Evolutionary conservation across 2,797 vertebrate genomes (phyloP).

Genomic region (Scolopax rusticola): DNA sequence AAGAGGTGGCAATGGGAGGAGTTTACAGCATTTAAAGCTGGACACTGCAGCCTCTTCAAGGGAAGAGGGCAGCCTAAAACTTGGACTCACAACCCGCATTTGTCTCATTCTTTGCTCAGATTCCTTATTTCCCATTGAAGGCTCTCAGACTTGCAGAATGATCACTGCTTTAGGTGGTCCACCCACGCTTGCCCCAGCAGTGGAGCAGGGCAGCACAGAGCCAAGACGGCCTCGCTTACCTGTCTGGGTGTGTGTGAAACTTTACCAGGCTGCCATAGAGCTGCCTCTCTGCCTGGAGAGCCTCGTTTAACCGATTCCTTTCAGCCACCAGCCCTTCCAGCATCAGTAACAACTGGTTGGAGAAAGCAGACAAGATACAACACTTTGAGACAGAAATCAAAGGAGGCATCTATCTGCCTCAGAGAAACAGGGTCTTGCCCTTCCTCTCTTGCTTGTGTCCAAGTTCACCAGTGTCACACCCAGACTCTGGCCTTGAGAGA

Average conservation of each 20-base stretch:
- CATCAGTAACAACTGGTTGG: slow-evolving; percentile 79
- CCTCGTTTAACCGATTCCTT: slow-evolving; percentile 89
- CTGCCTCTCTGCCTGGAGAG: slow-evolving; percentile 89
- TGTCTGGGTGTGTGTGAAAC: slow-evolving; percentile 82
- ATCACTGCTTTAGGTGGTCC: background rate
- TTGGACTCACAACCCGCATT: background rate
- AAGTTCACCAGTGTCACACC: background rate
- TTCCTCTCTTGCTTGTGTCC: background rate
- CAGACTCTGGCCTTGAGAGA: background rate
- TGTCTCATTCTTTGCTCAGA: background rate
- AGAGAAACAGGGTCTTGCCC: background rate
- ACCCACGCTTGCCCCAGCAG: background rate
- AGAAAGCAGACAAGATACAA: background rate
- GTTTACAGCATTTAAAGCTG: background rate
- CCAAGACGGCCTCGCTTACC: slow-evolving; percentile 77
- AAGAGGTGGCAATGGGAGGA: background rate
- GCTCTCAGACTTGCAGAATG: background rate
- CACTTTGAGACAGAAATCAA: background rate
- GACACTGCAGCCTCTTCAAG: background rate
- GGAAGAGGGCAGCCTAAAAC: background rate
- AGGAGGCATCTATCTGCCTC: background rate
- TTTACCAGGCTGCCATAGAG: slow-evolving; percentile 90
- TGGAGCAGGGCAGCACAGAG: background rate
- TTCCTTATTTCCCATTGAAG: background rate
- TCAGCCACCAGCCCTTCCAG: slow-evolving; percentile 90